Percentiles rank a stretch among this genome's conserved stretches.
phyloP scores from a whole-genome alignment of 53 echinoderm and acorn worm genomes.

The Mesocentrotus franciscanus region DNA sequence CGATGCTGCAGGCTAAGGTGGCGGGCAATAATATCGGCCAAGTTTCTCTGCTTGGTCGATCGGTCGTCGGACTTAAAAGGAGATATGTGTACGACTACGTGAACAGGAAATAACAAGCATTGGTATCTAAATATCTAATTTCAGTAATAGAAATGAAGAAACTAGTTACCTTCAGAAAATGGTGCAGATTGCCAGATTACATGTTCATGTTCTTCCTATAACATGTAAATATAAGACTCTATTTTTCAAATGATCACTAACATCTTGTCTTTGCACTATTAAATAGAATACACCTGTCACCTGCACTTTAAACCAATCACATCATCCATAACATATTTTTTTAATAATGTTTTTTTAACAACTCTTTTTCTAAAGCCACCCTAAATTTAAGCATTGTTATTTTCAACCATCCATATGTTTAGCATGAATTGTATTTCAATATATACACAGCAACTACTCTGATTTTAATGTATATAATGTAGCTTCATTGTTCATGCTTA shows the following conservation, averaged over 20 bases:
- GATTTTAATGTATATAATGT: too few relatives aligned
- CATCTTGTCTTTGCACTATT: neutral
- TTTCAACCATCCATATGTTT: too few relatives aligned
- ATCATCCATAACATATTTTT: too few relatives aligned
- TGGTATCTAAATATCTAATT: neutral
- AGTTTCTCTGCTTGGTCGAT: neutral
- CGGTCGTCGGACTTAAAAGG: slow-evolving; percentile 3
- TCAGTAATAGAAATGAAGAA: neutral
- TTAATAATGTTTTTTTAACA: too few relatives aligned
- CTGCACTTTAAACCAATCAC: too few relatives aligned
- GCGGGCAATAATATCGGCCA: slow-evolving; percentile 1
- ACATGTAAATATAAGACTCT: too few relatives aligned
- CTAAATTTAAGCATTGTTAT: too few relatives aligned
- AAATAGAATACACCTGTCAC: neutral
- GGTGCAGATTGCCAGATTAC: neutral
- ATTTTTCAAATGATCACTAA: neutral
- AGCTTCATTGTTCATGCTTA: too few relatives aligned
- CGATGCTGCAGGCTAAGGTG: neutral
- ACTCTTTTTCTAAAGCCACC: too few relatives aligned
- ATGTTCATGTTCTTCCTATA: neutral
- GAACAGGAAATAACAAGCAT: neutral
- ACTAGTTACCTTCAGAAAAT: neutral
- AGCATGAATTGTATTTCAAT: too few relatives aligned
- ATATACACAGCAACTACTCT: too few relatives aligned
- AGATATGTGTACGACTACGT: neutral